Percentiles rank a stretch among this genome's conserved stretches.
Conservation (phyloP, 1,140 invertebrate species). For the Latrodectus geometricus region DNA sequence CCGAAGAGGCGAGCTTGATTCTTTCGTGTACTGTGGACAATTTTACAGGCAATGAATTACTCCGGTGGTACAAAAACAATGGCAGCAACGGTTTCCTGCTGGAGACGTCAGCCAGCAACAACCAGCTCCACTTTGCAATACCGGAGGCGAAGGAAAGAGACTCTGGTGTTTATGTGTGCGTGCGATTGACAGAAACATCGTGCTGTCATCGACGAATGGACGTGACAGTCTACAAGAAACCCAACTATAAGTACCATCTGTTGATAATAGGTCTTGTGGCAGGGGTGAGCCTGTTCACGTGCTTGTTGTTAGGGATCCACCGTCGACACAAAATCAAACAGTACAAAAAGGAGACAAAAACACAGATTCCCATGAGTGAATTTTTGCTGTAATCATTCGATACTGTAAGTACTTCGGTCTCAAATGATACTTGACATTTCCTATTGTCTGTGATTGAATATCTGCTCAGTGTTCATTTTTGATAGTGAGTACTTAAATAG, state of each 20-base stretch:
- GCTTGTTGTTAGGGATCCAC: constrained; percentile 31
- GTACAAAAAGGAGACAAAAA: constrained; percentile 12
- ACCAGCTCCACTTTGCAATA: constrained; percentile 8
- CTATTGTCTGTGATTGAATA: too few relatives aligned
- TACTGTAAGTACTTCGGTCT: not conserved
- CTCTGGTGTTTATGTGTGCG: constrained; percentile 27
- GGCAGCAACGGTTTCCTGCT: not conserved
- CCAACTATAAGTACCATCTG: constrained; percentile 45
- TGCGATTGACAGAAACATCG: not conserved
- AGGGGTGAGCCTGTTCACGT: constrained; percentile 3
- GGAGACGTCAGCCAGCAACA: not conserved
- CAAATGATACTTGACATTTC: too few relatives aligned
- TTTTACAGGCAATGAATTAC: not conserved
- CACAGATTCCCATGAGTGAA: not conserved
- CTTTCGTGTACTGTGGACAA: not conserved
- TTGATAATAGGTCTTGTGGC: constrained; percentile 30
- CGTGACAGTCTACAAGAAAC: constrained; percentile 28
- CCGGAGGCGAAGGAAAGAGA: not conserved
- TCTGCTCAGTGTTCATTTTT: too few relatives aligned
- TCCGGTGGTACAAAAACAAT: constrained; percentile 25
- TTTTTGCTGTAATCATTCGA: not conserved
- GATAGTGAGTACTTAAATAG: too few relatives aligned
- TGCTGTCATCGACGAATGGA: constrained; percentile 20
- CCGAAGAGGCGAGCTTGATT: constrained; percentile 25
- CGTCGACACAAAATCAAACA: constrained; percentile 11